Evolutionary conservation across 2,113 vertebrate genomes (phyloP).

Genomic region (Bostrychus sinensis): DNA sequence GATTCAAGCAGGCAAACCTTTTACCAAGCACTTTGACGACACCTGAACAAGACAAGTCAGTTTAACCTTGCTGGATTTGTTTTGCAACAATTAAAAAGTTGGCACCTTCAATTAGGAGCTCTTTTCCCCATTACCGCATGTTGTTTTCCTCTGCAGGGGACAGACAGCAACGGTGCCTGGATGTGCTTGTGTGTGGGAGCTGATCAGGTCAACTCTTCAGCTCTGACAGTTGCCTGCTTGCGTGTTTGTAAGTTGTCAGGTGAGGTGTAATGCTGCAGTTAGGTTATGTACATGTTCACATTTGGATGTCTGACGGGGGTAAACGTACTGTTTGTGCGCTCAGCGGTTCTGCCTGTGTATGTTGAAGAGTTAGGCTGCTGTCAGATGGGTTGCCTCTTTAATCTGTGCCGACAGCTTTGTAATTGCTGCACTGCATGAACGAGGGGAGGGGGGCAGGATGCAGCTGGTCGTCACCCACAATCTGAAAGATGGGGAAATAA

Average conservation of each 20-base stretch:
- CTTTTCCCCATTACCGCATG: conserved; percentile 59
- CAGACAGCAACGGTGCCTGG: conserved; percentile 40
- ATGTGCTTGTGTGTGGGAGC: conserved; percentile 8
- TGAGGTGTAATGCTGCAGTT: conserved; percentile 30
- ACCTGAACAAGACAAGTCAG: conserved; percentile 17
- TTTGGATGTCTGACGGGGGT: conserved; percentile 28
- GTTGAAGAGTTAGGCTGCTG: conserved; percentile 50
- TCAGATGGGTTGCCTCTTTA: conserved; percentile 62
- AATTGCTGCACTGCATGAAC: conserved; percentile 56
- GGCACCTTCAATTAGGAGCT: conserved; percentile 62
- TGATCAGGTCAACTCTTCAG: conserved; percentile 35
- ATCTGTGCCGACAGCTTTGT: conserved; percentile 70
- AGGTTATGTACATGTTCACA: conserved; percentile 10
- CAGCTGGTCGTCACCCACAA: conserved; percentile 41
- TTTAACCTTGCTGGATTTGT: conserved; percentile 56
- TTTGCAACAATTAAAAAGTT: conserved; percentile 62
- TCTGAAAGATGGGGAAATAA: conserved; percentile 59
- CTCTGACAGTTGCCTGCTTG: conserved; percentile 29
- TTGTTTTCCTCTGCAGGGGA: conserved; percentile 47
- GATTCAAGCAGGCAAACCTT: conserved; percentile 2
- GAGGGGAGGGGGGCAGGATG: conserved; percentile 8
- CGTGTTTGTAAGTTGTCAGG: conserved; percentile 15
- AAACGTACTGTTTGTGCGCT: conserved; percentile 26
- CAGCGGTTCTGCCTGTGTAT: conserved; percentile 13
- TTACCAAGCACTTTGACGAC: conserved; percentile 21